Conservation (phyloP, 2,113 vertebrate species). For the Ariopsis seemanni region DNA sequence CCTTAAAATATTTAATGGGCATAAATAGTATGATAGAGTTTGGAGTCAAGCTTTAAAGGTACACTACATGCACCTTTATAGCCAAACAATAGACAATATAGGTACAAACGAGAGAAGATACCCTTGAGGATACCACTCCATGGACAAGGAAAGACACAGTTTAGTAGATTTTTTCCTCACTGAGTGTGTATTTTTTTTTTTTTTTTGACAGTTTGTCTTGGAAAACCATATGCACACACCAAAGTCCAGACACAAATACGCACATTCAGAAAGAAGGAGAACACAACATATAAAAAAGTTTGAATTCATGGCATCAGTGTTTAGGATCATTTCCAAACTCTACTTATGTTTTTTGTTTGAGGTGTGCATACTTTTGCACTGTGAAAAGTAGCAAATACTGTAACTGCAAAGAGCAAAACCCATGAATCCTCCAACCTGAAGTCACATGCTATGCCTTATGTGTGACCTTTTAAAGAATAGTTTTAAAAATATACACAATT, state of each 20-base stretch:
- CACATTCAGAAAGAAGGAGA: neutral
- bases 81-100: neutral
- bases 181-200: neutral
- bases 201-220: neutral
- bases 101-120: neutral
- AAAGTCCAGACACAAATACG: neutral
- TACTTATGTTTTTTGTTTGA: constrained; percentile 41
- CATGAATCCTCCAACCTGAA: neutral
- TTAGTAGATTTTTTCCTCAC: neutral
- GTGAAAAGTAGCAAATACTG: constrained; percentile 36
- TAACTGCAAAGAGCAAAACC: constrained; percentile 29
- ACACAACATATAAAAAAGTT: constrained; percentile 38
- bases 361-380: constrained; percentile 32
- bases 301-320: constrained; percentile 66
- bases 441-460: neutral
- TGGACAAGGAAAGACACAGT: neutral
- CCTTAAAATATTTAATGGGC: too few relatives aligned
- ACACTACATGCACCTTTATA: neutral
- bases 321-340: constrained; percentile 49
- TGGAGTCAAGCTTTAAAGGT: neutral
- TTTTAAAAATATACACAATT: neutral
- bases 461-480: neutral
- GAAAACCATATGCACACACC: constrained; percentile 15
- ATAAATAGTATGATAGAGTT: neutral
- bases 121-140: neutral